phyloP scores from a whole-genome alignment of 2,113 vertebrate genomes.

The Formicarius rufipectus region DNA sequence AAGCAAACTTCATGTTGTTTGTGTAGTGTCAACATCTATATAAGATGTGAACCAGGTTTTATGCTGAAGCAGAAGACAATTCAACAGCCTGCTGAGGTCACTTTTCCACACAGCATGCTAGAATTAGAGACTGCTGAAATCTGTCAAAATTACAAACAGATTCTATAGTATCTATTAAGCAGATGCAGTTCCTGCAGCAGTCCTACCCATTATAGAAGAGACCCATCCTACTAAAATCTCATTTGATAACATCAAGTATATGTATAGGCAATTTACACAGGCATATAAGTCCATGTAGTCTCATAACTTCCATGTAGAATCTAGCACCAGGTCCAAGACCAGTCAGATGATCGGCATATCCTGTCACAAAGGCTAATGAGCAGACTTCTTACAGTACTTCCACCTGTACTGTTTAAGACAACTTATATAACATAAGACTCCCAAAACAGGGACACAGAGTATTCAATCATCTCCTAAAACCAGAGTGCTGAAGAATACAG shows the following conservation, averaged over 20 bases:
- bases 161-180: neutral
- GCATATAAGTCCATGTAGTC: neutral
- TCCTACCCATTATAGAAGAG: neutral
- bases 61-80: neutral
- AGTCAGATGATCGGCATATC: conserved; percentile 36
- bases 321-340: conserved; percentile 40
- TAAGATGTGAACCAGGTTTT: neutral
- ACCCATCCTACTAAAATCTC: neutral
- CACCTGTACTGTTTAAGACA: neutral
- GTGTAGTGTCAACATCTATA: neutral
- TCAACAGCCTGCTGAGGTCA: neutral
- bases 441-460: neutral
- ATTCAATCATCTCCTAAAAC: neutral
- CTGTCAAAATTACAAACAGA: neutral
- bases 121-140: neutral
- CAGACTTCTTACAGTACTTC: neutral
- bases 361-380: conserved; percentile 12
- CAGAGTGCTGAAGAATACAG: neutral
- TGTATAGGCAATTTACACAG: neutral
- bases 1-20: neutral
- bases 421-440: neutral
- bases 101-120: neutral
- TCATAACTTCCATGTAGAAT: neutral
- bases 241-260: neutral
- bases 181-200: neutral